These are phyloP conservation scores for Drosophila birchii DNA, from an alignment of 2,888 invertebrate species.

Conservation along the genomic window DNA sequence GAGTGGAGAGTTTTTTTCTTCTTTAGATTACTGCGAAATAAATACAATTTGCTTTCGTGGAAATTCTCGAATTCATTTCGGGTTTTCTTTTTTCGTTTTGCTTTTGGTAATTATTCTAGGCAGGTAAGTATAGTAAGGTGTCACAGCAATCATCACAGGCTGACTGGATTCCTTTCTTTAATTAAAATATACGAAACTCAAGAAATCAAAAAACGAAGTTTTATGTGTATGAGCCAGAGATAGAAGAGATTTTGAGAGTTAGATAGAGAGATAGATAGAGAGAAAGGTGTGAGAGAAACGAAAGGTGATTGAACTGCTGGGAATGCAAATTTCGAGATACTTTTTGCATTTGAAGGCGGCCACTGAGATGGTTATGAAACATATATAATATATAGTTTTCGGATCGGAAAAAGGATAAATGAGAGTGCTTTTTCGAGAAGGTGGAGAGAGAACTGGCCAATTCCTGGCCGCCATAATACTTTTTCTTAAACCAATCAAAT, in stretches of 20 bases:
- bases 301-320: conserved; percentile 71
- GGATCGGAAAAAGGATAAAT: conserved; percentile 34
- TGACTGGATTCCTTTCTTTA: conserved; percentile 28
- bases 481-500: conserved; percentile 49
- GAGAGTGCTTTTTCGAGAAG: conserved; percentile 30
- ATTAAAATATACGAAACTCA: conserved; percentile 26
- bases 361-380: conserved; percentile 49
- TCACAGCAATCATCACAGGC: conserved; percentile 63
- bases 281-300: conserved; percentile 59
- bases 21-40: conserved; percentile 53
- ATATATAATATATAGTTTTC: conserved; percentile 30
- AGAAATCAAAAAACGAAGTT: conserved; percentile 58
- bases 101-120: conserved; percentile 41
- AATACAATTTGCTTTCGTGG: conserved; percentile 68
- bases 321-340: conserved; percentile 76
- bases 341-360: conserved; percentile 50
- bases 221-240: conserved; percentile 51
- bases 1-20: conserved; percentile 5
- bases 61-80: conserved; percentile 57
- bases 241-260: conserved; percentile 21
- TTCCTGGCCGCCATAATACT: conserved; percentile 16
- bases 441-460: conserved; percentile 2
- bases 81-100: conserved; percentile 14
- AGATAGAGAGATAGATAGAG: conserved; percentile 14
- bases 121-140: conserved; percentile 78